Percentiles rank a stretch among this genome's conserved stretches.
These are phyloP conservation scores for Podargus strigoides DNA, from an alignment of 2,797 vertebrate genomes.

Conservation along the genomic window DNA sequence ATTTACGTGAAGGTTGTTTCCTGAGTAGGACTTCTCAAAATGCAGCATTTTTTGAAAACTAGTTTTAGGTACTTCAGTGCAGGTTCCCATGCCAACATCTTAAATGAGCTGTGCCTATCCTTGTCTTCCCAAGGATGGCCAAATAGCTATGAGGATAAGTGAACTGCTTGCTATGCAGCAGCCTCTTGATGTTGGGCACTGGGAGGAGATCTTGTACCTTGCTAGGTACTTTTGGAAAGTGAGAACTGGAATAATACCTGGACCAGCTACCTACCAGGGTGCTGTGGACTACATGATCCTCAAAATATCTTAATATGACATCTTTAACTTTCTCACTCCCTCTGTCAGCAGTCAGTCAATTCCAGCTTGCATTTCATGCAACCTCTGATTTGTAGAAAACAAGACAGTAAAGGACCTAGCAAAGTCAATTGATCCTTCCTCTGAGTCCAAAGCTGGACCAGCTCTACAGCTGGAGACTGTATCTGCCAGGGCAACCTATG, in stretches of 20 bases:
- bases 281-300: background rate
- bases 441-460: background rate
- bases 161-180: background rate
- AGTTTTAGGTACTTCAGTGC: background rate
- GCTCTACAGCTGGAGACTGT: background rate
- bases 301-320: background rate
- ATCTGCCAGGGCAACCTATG: background rate
- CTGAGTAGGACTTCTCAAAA: background rate
- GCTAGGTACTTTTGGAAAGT: background rate
- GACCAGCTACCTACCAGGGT: background rate
- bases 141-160: background rate
- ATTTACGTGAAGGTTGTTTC: background rate
- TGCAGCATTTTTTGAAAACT: background rate
- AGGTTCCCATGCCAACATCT: background rate
- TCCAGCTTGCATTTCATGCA: background rate
- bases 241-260: background rate
- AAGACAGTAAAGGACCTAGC: background rate
- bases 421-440: background rate
- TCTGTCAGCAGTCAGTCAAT: background rate
- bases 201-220: background rate
- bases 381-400: background rate
- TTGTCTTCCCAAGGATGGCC: background rate
- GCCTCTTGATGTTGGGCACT: background rate
- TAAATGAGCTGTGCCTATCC: background rate
- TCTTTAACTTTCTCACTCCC: background rate